Conservation (phyloP, 1,140 invertebrate genomes). For the Aculops lycopersici region DNA sequence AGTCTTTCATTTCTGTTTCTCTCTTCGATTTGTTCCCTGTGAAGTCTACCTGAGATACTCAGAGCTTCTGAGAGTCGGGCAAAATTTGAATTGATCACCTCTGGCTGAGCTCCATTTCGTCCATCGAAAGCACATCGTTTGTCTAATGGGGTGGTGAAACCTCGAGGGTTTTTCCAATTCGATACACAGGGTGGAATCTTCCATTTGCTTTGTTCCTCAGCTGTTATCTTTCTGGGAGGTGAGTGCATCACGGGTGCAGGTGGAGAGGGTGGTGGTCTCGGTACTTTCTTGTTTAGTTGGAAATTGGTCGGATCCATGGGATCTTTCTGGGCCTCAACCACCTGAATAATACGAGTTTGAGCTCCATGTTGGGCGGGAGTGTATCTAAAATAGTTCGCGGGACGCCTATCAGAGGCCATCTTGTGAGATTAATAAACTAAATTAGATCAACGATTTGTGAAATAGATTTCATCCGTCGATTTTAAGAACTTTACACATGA, state of each 20-base stretch:
- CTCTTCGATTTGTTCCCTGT: slow-evolving; percentile 71
- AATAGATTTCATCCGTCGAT: too few relatives aligned
- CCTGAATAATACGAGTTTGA: slow-evolving; percentile 78
- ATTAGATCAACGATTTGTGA: too few relatives aligned
- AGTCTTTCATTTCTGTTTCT: slow-evolving; percentile 80
- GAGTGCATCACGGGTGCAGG: slow-evolving; percentile 89
- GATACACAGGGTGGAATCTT: slow-evolving; percentile 98
- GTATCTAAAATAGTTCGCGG: too few relatives aligned
- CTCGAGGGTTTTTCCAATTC: slow-evolving; percentile 98
- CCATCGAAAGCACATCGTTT: slow-evolving; percentile 94
- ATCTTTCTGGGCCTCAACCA: slow-evolving; percentile 80
- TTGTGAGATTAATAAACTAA: too few relatives aligned
- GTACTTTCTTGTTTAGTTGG: slow-evolving; percentile 36
- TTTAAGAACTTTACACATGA: too few relatives aligned
- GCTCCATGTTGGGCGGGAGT: too few relatives aligned
- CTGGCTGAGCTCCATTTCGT: slow-evolving; percentile 60
- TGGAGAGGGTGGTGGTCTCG: slow-evolving; percentile 61
- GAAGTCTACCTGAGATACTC: slow-evolving; percentile 86
- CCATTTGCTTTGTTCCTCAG: slow-evolving; percentile 97
- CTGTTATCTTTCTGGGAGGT: slow-evolving; percentile 78
- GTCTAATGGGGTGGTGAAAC: slow-evolving; percentile 90
- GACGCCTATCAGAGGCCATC: too few relatives aligned
- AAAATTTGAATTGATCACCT: slow-evolving; percentile 97
- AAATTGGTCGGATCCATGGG: slow-evolving; percentile 96
- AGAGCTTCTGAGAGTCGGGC: slow-evolving; percentile 85